These are phyloP conservation scores for Elephas maximus DNA, from an alignment of 2,113 vertebrate species.

Conservation along the genomic window DNA sequence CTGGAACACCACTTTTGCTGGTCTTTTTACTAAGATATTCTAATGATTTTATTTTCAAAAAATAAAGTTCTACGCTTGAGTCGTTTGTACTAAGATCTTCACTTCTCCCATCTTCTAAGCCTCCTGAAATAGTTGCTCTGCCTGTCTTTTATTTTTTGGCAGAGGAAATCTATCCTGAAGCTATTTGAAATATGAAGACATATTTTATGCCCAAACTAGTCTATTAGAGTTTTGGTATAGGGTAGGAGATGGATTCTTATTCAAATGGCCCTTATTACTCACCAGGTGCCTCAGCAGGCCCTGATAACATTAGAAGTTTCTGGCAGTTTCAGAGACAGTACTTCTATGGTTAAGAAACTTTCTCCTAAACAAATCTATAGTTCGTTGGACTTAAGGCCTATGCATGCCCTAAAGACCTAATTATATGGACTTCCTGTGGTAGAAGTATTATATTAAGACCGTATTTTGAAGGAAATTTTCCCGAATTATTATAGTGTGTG, in stretches of 20 bases:
- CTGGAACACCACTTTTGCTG: background rate
- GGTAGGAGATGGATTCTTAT: constrained; percentile 10
- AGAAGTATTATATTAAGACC: background rate
- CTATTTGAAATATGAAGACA: constrained; percentile 21
- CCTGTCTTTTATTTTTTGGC: constrained; percentile 38
- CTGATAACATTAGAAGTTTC: constrained; percentile 18
- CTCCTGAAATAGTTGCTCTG: constrained; percentile 7
- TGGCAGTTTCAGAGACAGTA: background rate
- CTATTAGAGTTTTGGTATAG: constrained; percentile 27
- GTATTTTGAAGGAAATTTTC: constrained; percentile 4
- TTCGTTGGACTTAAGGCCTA: constrained; percentile 29
- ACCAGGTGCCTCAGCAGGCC: constrained; percentile 26
- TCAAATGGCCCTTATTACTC: constrained; percentile 37
- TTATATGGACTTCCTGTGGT: constrained; percentile 34
- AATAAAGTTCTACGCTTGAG: constrained; percentile 10
- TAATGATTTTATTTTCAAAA: background rate
- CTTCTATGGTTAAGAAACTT: constrained; percentile 57
- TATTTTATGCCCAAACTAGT: constrained; percentile 47
- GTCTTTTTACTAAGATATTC: background rate
- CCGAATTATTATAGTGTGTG: background rate
- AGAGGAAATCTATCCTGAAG: constrained; percentile 44
- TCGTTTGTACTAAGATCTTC: background rate
- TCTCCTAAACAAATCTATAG: constrained; percentile 17
- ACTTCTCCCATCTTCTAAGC: background rate
- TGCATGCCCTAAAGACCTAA: constrained; percentile 48